Base-by-base conservation (phyloP, 2,797 vertebrate genomes). In the Pipistrellus kuhlii region DNA sequence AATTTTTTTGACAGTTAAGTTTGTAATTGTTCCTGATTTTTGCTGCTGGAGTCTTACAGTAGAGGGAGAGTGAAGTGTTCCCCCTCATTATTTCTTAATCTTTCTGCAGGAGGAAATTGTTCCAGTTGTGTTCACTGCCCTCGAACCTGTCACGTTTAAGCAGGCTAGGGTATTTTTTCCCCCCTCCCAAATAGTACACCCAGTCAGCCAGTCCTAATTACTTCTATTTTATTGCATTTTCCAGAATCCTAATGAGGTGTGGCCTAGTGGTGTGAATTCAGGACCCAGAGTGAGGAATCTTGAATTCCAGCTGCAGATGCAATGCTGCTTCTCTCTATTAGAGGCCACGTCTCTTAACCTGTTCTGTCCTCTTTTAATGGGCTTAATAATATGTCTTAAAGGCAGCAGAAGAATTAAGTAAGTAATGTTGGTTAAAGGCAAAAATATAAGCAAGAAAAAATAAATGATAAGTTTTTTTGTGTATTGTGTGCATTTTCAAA, bases 171-270 rank as follows among this genome's bases (percentile, higher is more conserved):
- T 88, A 88, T 69, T 92, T 95, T 95, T 94, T 55, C 82, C 30
- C 27, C 30, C 27, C 71, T 88, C 13, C 25, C 88, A 83, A 93
- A 92, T 83, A 82, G 64, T 86, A 85, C 55, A 85, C 23, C 35
- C 77, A 88, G 81, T 81, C 90, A 94, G 57, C 91, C 41, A 91
- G 75, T 85, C 32, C 38, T 96, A 95, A 96, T 96, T 96, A 93
- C n/a, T 83, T 95, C 85, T 25, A 90, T 94, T 95, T 96, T 87
- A 94, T 78, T 91, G 73, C 68, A 18, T 95, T 96, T 93, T 89
- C 91, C 64, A 88, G 94, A 92, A 96, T 93, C 59, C 41, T 95
- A 97, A 93, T 95, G 93, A 97, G 84, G 69, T 95, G 48, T 91
- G 73, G 69, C 27, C 82, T 90, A 72, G 77, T 95, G 38, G 80